Percentiles rank a stretch among this genome's conserved stretches.
phyloP scores from a whole-genome alignment of 2,797 vertebrate genomes.

The Lerista edwardsae region DNA sequence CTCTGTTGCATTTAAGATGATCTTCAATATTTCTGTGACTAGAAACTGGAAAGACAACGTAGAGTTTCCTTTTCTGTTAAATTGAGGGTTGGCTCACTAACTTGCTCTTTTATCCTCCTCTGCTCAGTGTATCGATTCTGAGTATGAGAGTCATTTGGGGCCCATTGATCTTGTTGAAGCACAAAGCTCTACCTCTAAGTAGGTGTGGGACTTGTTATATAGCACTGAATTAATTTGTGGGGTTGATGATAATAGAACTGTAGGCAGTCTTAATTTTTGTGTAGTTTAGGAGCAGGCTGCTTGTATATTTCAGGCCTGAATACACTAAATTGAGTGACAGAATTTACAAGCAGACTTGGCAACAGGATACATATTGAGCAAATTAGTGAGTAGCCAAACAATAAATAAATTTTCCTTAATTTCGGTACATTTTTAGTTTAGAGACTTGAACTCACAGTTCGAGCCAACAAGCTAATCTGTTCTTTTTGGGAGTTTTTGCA shows the following conservation, averaged over 20 bases:
- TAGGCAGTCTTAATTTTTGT: neutral
- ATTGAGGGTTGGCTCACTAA: neutral
- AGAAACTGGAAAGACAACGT: neutral
- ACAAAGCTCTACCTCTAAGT: neutral
- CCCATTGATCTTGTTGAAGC: neutral
- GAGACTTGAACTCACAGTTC: conserved; percentile 11
- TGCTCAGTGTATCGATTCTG: neutral
- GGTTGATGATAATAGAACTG: neutral
- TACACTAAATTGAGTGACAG: conserved; percentile 35
- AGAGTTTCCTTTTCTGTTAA: neutral
- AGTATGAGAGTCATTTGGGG: neutral
- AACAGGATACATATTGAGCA: neutral
- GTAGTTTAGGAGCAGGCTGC: neutral
- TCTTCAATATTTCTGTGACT: neutral
- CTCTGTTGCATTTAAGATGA: neutral
- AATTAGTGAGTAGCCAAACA: conserved; percentile 3
- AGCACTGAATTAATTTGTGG: neutral
- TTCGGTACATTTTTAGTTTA: conserved; percentile 7
- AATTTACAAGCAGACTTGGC: conserved; percentile 31
- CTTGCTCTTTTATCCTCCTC: neutral
- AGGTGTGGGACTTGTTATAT: neutral
- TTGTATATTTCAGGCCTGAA: conserved; percentile 14
- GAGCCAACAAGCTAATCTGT: neutral
- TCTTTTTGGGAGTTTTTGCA: neutral
- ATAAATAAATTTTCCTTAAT: neutral